These are phyloP conservation scores for Calidris pygmaea DNA, from an alignment of 2,113 vertebrate species.

Conservation along the genomic window DNA sequence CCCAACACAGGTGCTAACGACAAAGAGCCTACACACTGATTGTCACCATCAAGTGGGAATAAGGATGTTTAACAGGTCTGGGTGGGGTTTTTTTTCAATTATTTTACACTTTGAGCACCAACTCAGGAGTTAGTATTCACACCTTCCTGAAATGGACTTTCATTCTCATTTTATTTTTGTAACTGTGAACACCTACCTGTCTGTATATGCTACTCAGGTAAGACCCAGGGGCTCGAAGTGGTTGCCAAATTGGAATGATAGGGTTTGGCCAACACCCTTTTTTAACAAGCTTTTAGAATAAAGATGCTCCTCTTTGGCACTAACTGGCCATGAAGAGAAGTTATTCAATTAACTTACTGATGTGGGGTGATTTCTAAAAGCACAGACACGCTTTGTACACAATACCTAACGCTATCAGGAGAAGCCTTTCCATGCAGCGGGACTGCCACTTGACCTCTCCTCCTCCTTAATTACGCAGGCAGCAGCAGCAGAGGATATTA, in stretches of 20 bases:
- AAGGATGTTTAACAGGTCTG: neutral
- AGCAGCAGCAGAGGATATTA: neutral
- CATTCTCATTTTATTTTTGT: neutral
- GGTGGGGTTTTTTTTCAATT: neutral
- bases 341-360: neutral
- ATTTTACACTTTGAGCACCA: neutral
- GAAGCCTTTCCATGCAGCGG: fast-evolving
- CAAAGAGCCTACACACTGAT: neutral
- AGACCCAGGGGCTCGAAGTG: neutral
- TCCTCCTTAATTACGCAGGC: neutral
- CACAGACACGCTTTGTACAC: neutral
- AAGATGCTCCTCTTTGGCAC: neutral
- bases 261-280: neutral
- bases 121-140: neutral
- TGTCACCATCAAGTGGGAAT: neutral
- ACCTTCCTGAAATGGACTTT: neutral
- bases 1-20: fast-evolving
- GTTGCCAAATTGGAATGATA: neutral
- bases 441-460: neutral
- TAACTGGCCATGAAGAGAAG: neutral
- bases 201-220: neutral
- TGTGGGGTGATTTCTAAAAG: neutral
- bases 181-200: neutral
- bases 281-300: neutral
- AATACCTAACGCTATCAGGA: fast-evolving